These are phyloP conservation scores for Amia ocellicauda DNA, from an alignment of 2,113 vertebrate genomes.

Conservation along the genomic window DNA sequence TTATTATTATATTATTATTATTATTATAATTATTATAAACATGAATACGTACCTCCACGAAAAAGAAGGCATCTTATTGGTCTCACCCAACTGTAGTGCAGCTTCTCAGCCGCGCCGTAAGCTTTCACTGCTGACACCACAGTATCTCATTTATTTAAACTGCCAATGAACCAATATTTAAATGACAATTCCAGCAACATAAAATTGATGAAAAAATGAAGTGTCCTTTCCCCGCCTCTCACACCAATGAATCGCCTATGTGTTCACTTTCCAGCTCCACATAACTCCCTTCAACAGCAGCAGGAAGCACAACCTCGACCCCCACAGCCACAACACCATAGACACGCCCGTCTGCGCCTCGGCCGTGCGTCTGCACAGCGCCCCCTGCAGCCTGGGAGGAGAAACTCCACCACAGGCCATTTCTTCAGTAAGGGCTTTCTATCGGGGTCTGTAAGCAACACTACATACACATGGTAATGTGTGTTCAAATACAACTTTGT, in stretches of 20 bases:
- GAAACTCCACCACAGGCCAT: background rate
- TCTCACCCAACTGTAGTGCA: slow-evolving; percentile 30
- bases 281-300: background rate
- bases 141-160: slow-evolving; percentile 41
- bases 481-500: no score
- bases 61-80: slow-evolving; percentile 58
- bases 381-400: slow-evolving; percentile 38
- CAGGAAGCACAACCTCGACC: slow-evolving; percentile 33
- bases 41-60: slow-evolving; percentile 61
- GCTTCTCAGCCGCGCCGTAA: slow-evolving; percentile 40
- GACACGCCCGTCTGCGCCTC: background rate
- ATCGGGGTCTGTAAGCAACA: no score
- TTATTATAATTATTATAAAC: no score
- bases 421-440: no score
- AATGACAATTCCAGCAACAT: background rate
- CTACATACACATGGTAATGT: no score
- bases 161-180: background rate
- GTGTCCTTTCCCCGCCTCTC: slow-evolving; percentile 1
- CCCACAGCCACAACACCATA: slow-evolving; percentile 8
- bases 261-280: slow-evolving; percentile 33
- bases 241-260: slow-evolving; percentile 33
- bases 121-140: slow-evolving; percentile 34
- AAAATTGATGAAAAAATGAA: no score
- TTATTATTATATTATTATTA: no score
- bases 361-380: background rate